Conservation (phyloP, 2,113 vertebrate genomes). For the Scopus umbretta region DNA sequence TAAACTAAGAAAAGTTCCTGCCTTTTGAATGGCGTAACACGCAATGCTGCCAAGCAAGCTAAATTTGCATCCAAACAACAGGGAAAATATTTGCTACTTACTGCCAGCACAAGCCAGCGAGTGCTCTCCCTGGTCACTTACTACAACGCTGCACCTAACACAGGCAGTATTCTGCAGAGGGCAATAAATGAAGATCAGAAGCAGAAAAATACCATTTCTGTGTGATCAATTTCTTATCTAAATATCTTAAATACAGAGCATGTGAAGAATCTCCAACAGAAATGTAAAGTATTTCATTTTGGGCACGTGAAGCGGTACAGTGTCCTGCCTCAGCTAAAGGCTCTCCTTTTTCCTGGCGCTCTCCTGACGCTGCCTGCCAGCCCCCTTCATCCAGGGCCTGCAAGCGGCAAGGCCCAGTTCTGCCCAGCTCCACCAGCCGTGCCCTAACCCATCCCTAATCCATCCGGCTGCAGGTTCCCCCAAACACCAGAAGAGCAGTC, state of each 20-base stretch:
- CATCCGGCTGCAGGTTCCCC: fast-evolving
- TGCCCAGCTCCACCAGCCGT: neutral
- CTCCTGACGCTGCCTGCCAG: neutral
- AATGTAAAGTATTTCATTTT: neutral
- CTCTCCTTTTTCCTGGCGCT: fast-evolving
- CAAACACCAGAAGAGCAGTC: fast-evolving
- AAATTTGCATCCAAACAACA: neutral
- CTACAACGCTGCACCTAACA: fast-evolving
- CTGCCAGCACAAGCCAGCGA: neutral
- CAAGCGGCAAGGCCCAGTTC: neutral
- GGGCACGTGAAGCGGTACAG: neutral
- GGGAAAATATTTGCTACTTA: neutral
- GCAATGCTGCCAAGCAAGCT: neutral
- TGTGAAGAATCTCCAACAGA: fast-evolving
- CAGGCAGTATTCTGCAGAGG: neutral
- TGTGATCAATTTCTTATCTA: neutral
- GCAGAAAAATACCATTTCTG: neutral
- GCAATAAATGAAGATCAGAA: neutral
- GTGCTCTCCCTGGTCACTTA: neutral
- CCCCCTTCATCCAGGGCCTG: neutral
- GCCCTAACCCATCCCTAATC: fast-evolving
- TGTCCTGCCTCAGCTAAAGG: neutral
- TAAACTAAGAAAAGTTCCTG: neutral
- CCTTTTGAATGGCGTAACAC: neutral
- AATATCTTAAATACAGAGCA: neutral